Evolutionary conservation across 2,797 vertebrate species (phyloP), one percentile per base, ranked within the genome.

Genomic region (Choloepus didactylus): DNA sequence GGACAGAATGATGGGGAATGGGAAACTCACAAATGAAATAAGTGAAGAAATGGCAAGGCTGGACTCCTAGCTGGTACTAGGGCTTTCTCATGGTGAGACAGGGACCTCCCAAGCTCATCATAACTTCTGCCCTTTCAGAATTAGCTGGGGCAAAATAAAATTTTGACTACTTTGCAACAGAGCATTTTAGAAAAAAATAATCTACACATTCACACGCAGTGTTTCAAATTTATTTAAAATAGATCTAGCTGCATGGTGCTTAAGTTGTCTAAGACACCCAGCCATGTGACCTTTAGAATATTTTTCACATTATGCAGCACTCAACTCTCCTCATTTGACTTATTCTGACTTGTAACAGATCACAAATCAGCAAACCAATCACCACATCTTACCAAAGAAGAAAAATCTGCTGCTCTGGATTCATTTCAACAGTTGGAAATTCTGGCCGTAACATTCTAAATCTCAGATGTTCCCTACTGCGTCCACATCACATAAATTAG

Each of bases 361-460:
- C 87, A 4, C 83, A 91, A 96, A 88, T 90, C 56, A 2, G 91
- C 9, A 1, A 87, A 97, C 93, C 96, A 95, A 94, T 87, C 60
- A 51, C 49, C 91, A 76, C 83, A 84, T 86, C 94, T 89, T 94
- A 95, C 87, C 97, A 97, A 96, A 87, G 75, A 91, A 91, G 91
- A 96, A 97, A 97, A 96, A 96, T 93, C 96, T 80, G 92, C 70
- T 95, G 96, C 76, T 25, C 18, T 59, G 92, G 89, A 97, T 95
- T 89, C 94, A 80, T 91, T 64, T 83, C 90, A 91, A 11, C 60
- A 89, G 87, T 96, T 96, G 3, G 76, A 95, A 94, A 97, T 87
- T 59, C 54, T 66, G 25, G 96, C 89, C 19, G 69, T 89, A 46
- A 62, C 75, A 38, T 94, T 97, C 92, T 87, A 89, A 82, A 38